Percentiles rank a stretch among this genome's conserved stretches.
Conservation (phyloP, 2,888 invertebrate species). For the Idaea aversata region DNA sequence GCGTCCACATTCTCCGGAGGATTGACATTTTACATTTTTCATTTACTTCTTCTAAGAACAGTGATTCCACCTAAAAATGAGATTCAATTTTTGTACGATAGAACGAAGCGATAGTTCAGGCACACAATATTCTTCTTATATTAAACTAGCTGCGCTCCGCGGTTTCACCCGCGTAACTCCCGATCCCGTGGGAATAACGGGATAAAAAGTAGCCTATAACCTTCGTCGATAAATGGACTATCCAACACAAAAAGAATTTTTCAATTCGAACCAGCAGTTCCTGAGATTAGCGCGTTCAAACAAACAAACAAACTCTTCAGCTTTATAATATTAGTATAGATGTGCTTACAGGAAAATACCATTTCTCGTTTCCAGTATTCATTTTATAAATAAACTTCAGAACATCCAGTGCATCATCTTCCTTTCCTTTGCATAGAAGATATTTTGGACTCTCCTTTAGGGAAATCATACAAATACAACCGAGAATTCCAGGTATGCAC, state of each 20-base stretch:
- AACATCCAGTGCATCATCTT: conserved; percentile 75
- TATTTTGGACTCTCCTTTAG: conserved; percentile 90
- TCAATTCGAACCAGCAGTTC: too few species aligned
- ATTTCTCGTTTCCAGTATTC: conserved; percentile 43
- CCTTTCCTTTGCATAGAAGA: conserved; percentile 80
- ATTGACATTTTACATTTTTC: conserved; percentile 32
- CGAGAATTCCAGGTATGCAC: conserved; percentile 81
- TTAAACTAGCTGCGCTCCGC: too few species aligned
- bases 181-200: too few species aligned
- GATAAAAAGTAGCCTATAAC: too few species aligned
- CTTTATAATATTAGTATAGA: too few species aligned
- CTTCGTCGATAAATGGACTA: too few species aligned
- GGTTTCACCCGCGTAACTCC: too few species aligned
- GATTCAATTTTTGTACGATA: neutral
- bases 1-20: conserved; percentile 57
- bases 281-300: too few species aligned
- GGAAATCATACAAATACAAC: conserved; percentile 74
- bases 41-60: conserved; percentile 46
- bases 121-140: neutral
- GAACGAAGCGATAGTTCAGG: neutral
- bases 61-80: conserved; percentile 38
- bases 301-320: too few species aligned
- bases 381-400: conserved; percentile 45
- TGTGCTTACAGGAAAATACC: conserved; percentile 46
- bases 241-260: too few species aligned